These are phyloP conservation scores for Hirtodrosophila alboralis DNA, from an alignment of 2,888 invertebrate genomes.

Conservation along the genomic window DNA sequence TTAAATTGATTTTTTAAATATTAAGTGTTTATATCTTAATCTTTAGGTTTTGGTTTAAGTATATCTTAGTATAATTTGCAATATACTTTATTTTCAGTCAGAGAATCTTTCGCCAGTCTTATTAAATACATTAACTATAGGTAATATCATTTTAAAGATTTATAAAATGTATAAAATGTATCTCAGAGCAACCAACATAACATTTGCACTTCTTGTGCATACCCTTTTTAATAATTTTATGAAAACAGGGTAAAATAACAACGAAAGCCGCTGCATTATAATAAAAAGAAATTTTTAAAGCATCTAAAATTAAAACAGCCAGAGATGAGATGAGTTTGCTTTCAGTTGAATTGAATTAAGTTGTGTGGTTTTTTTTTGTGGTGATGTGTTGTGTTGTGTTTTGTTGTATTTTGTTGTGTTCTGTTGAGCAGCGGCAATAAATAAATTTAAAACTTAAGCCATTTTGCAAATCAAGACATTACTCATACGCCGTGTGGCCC, in stretches of 20 bases:
- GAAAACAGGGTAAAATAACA: conserved; percentile 3
- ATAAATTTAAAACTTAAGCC: conserved; percentile 69
- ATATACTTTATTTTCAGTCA: no score
- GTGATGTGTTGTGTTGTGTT: conserved; percentile 8
- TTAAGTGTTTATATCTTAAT: no score
- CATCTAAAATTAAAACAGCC: conserved; percentile 32
- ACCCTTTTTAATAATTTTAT: no score
- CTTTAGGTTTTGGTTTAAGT: no score
- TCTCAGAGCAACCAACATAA: no score
- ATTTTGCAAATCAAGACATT: conserved; percentile 75
- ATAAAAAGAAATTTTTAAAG: conserved; percentile 28
- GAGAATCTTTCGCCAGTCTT: no score
- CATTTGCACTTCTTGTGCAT: no score
- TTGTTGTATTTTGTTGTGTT: conserved; percentile 5
- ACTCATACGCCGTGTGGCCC: conserved; percentile 72
- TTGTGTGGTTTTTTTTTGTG: conserved; percentile 7
- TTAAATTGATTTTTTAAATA: no score
- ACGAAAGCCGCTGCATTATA: conserved; percentile 27
- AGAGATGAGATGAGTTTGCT: conserved; percentile 16
- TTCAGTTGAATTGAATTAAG: conserved; percentile 26
- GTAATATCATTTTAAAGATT: no score
- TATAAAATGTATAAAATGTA: no score
- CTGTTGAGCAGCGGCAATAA: conserved; percentile 45
- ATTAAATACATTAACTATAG: no score
- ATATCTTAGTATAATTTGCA: no score